These are phyloP conservation scores for Bradypodion ventrale DNA, from an alignment of 2,797 vertebrate genomes.

Conservation along the genomic window DNA sequence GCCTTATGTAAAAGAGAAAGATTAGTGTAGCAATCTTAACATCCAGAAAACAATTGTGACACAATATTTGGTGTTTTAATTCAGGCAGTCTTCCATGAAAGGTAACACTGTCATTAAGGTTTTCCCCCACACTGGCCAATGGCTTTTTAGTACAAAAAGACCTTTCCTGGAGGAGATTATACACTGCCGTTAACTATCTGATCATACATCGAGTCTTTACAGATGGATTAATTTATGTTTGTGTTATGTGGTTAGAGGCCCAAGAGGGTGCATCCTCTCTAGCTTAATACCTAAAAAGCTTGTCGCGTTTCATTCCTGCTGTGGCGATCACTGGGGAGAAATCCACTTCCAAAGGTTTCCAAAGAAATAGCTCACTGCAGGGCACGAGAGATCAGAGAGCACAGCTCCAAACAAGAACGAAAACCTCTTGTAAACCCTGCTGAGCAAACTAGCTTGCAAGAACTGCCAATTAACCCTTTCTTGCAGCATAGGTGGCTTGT, in stretches of 20 bases:
- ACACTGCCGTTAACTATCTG: slow-evolving; percentile 69
- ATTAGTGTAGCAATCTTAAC: background rate
- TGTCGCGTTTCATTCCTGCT: background rate
- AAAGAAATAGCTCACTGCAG: background rate
- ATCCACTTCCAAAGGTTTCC: background rate
- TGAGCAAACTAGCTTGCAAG: background rate
- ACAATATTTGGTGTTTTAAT: slow-evolving; percentile 34
- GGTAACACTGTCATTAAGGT: slow-evolving; percentile 62
- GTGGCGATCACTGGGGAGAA: slow-evolving; percentile 30
- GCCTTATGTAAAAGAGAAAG: slow-evolving; percentile 32
- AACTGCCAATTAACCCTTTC: background rate
- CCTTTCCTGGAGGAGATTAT: slow-evolving; percentile 70
- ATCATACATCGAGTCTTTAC: slow-evolving; percentile 70
- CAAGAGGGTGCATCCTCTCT: slow-evolving; percentile 40
- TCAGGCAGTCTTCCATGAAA: slow-evolving; percentile 55
- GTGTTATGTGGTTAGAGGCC: slow-evolving; percentile 53
- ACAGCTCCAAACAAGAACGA: background rate
- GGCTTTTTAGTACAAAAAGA: slow-evolving; percentile 73
- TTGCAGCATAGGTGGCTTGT: background rate
- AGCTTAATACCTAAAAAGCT: slow-evolving; percentile 34
- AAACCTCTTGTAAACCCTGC: background rate
- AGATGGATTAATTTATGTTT: slow-evolving; percentile 75
- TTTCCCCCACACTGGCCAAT: slow-evolving; percentile 57
- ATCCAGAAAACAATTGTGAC: slow-evolving; percentile 44
- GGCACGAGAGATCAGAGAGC: fast-evolving